Percentiles rank a stretch among this genome's conserved stretches.
Evolutionary conservation across 2,113 vertebrate genomes (phyloP).

Genomic region (Datnioides undecimradiatus): DNA sequence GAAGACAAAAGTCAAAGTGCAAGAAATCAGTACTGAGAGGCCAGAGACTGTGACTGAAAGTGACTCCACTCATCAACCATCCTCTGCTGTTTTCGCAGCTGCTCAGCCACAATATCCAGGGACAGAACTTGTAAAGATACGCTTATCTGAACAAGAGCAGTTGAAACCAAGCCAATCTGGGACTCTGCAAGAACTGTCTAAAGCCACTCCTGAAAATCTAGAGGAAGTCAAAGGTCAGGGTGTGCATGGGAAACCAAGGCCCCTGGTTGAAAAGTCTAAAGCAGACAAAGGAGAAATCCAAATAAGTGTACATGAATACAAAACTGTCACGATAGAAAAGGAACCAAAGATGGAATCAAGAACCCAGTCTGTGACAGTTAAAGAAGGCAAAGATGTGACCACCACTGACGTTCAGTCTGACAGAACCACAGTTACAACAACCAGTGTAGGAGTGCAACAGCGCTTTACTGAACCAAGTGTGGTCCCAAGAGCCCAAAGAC

Average conservation of each 20-base stretch:
- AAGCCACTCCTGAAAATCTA: not conserved
- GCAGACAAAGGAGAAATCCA: not conserved
- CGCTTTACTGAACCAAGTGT: not conserved
- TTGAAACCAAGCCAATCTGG: not conserved
- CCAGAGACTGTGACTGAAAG: not conserved
- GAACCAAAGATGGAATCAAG: not conserved
- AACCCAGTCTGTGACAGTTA: not conserved
- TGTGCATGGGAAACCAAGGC: not conserved
- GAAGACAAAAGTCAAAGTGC: not conserved
- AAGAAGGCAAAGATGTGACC: not conserved
- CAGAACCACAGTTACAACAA: not conserved
- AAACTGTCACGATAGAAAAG: slow-evolving; percentile 1
- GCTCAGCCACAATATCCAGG: not conserved
- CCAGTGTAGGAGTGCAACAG: not conserved
- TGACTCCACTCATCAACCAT: not conserved
- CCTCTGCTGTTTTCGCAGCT: not conserved
- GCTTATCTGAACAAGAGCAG: not conserved
- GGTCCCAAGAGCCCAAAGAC: not conserved
- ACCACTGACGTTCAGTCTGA: not conserved
- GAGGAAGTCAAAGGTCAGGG: not conserved
- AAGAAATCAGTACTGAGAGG: not conserved
- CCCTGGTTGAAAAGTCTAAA: not conserved
- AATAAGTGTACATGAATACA: not conserved
- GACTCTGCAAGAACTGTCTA: not conserved
- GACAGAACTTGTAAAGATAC: slow-evolving; percentile 4